Evolutionary conservation across 2,888 invertebrate species (phyloP).

Genomic region (Muschampia plurimacula): DNA sequence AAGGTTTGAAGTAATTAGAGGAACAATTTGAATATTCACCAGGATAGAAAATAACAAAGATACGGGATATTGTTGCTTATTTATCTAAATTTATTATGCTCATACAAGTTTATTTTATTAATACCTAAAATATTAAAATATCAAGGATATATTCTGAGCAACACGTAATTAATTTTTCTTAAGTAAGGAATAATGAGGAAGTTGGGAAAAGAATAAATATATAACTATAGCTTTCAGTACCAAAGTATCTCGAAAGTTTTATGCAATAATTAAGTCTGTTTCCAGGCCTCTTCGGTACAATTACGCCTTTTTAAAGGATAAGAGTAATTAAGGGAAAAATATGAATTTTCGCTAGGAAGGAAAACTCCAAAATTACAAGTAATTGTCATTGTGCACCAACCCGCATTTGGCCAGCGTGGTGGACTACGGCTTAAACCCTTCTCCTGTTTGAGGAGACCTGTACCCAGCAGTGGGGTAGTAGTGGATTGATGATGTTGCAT

Average conservation of each 20-base stretch:
- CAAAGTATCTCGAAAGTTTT: background rate
- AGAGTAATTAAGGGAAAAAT: background rate
- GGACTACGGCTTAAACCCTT: too few relatives aligned
- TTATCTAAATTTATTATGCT: background rate
- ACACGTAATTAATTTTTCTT: too few relatives aligned
- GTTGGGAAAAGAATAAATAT: slow-evolving; percentile 4
- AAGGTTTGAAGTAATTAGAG: slow-evolving; percentile 3
- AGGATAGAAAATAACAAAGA: background rate
- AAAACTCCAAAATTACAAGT: background rate
- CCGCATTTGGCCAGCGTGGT: too few relatives aligned
- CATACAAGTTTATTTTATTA: background rate
- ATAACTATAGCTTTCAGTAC: background rate
- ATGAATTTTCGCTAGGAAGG: background rate
- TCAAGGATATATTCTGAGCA: too few relatives aligned
- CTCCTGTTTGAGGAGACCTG: too few relatives aligned
- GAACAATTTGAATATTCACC: background rate
- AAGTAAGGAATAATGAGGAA: slow-evolving; percentile 5
- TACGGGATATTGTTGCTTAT: background rate
- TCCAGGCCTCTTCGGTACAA: background rate
- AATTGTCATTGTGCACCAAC: too few relatives aligned
- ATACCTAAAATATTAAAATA: too few relatives aligned
- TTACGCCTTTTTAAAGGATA: background rate
- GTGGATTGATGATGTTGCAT: background rate
- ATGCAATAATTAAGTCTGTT: slow-evolving; percentile 6
- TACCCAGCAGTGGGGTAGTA: too few relatives aligned